These are phyloP conservation scores for Temnopleurus reevesii DNA, from an alignment of 53 echinoderm and acorn worm genomes.

Conservation along the genomic window DNA sequence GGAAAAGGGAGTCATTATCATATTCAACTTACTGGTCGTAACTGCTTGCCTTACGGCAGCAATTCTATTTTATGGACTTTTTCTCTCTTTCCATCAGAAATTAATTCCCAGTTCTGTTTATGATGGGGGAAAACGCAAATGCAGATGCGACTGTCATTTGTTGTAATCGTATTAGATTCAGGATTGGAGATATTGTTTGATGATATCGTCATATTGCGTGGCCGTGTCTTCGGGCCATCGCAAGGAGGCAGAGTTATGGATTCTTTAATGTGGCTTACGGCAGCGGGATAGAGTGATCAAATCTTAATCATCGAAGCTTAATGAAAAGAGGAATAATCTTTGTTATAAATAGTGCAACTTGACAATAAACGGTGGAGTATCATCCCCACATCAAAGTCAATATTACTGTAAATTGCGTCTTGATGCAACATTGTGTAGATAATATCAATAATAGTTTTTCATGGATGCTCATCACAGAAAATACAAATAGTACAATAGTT, in stretches of 20 bases:
- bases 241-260: background rate
- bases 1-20: slow-evolving; percentile 31
- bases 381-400: background rate
- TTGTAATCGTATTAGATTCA: background rate
- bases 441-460: too few species aligned
- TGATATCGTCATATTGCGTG: background rate
- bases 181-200: background rate
- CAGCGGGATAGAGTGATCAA: slow-evolving; percentile 18
- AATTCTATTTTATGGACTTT: slow-evolving; percentile 34
- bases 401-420: background rate
- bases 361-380: background rate
- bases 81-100: slow-evolving; percentile 27
- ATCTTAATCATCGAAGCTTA: background rate
- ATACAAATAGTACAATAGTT: too few species aligned
- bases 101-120: slow-evolving; percentile 11
- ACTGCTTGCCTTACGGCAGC: slow-evolving; percentile 27
- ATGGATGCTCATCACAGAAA: too few species aligned
- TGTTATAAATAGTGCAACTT: background rate
- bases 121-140: background rate
- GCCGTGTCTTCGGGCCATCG: background rate
- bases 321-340: background rate
- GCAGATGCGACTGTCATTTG: slow-evolving; percentile 44
- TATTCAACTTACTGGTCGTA: slow-evolving; percentile 17
- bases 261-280: background rate
- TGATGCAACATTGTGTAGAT: too few species aligned